Conservation (phyloP, 2,888 invertebrate species). For the Meiosimyza platycephala region DNA sequence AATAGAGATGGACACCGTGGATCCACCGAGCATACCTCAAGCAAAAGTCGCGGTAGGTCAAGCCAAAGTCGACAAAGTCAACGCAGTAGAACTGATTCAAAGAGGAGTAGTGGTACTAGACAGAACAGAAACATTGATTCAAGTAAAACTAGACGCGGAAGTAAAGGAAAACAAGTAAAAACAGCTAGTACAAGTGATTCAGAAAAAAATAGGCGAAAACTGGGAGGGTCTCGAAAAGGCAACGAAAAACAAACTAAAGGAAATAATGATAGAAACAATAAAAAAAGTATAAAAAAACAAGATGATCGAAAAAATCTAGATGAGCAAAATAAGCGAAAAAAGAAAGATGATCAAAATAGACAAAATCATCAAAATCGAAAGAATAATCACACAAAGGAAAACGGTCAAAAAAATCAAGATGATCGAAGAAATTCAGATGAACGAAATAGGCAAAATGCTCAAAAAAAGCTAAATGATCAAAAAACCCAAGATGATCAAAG, state of each 20-base stretch:
- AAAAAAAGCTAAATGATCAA: too few relatives aligned
- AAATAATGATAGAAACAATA: neutral
- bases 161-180: too few relatives aligned
- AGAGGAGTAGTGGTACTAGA: too few relatives aligned
- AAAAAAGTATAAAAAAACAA: neutral
- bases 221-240: neutral
- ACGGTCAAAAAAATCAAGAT: neutral
- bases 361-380: neutral
- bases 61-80: too few relatives aligned
- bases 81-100: too few relatives aligned
- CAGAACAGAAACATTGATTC: neutral
- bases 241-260: neutral
- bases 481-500: too few relatives aligned
- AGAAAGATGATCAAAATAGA: neutral
- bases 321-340: neutral
- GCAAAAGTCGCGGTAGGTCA: too few relatives aligned
- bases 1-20: too few relatives aligned
- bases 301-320: neutral
- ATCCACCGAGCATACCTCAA: too few relatives aligned
- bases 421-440: neutral
- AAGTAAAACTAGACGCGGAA: neutral
- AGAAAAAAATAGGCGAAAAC: neutral
- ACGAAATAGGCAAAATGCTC: neutral
- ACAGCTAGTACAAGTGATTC: too few relatives aligned
- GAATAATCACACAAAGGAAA: neutral